Conservation (phyloP, 1,140 invertebrate species). For the Drosophila pallidifrons region DNA sequence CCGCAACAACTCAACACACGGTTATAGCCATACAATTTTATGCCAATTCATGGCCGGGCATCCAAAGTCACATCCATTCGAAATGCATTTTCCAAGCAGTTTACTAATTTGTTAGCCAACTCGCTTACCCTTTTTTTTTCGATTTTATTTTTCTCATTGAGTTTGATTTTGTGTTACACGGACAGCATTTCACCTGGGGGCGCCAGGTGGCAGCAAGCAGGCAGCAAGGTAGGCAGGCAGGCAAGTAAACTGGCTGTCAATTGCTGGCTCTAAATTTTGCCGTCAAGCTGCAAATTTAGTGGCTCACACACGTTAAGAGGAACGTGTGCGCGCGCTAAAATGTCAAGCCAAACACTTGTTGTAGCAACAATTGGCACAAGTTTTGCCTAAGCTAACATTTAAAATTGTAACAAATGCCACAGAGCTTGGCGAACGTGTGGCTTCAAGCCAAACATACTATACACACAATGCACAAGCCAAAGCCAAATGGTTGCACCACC, state of each 20-base stretch:
- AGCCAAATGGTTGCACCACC: conserved; percentile 38
- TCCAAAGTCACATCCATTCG: conserved; percentile 38
- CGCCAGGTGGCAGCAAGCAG: conserved; percentile 33
- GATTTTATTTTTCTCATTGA: neutral
- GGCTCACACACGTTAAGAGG: conserved; percentile 33
- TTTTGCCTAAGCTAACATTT: conserved; percentile 78
- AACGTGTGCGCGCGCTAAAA: conserved; percentile 58
- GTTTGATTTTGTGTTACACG: conserved; percentile 7
- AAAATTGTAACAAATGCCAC: conserved; percentile 84
- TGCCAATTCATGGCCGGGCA: conserved; percentile 72
- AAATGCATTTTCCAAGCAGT: conserved; percentile 57
- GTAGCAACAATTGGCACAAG: conserved; percentile 80
- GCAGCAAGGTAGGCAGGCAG: neutral
- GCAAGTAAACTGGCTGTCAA: conserved; percentile 39
- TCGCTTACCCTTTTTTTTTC: conserved; percentile 43
- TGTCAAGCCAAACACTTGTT: conserved; percentile 82
- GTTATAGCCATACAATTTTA: conserved; percentile 50
- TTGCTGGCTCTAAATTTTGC: conserved; percentile 40
- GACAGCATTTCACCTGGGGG: conserved; percentile 61
- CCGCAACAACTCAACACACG: conserved; percentile 37
- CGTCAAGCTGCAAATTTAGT: conserved; percentile 32
- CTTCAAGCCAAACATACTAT: conserved; percentile 62
- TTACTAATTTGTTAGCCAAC: conserved; percentile 72
- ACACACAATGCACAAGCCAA: conserved; percentile 28
- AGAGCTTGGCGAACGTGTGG: conserved; percentile 76